Base-by-base conservation (phyloP, 2,888 invertebrate species). In the Andrena haemorrhoa region DNA sequence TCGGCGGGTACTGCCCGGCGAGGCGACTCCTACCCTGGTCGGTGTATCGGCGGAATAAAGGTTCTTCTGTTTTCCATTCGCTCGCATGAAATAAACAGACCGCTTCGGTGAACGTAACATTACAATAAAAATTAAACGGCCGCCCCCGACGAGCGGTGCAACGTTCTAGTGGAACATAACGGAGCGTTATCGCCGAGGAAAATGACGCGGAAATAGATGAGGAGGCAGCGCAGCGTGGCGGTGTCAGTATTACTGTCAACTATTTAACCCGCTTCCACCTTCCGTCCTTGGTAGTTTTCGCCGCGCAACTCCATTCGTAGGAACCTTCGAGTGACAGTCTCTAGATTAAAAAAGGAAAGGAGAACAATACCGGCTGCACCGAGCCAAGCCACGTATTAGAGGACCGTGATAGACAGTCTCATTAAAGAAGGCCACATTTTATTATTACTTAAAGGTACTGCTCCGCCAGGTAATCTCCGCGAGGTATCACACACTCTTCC, bases 21-120 rank as follows among this genome's bases (percentile, higher is more conserved):
- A 16, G 41, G 10, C 63, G 31, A 53, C 63, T 49, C 71, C 58
- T 49, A 56, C 53, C 56, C 23, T 31, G 16, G 29, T 35, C 41
- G 56, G 51, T 20, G 0, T 49, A 53, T 64, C 58, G 71, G 61
- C 41, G 41, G n/a, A 23, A 47, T 61, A 23, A 49, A 69, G 26
- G 49, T 41, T 31, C 3, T 41, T 41, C 7, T 3, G 8, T 12
- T 33, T 20, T 20, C 33, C 26, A n/a, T 47, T 29, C 33, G 2
- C 2, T 7, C 0, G 12, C 3, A n/a, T 64, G 33, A 47, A 47
- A 41, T 23, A 53, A 47, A 56, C 47, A 31, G 47, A 47, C 31
- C 41, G 51, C 23, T 23, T 12, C 29, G 29, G 51, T 0, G 29
- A 20, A 53, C 53, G 51, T 20, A 69, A 53, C 41, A 29, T 33